A percentile compares a stretch with the other conserved stretches of the same genome.
Conservation (phyloP, 1,140 invertebrate species). For the Dreissena polymorpha region DNA sequence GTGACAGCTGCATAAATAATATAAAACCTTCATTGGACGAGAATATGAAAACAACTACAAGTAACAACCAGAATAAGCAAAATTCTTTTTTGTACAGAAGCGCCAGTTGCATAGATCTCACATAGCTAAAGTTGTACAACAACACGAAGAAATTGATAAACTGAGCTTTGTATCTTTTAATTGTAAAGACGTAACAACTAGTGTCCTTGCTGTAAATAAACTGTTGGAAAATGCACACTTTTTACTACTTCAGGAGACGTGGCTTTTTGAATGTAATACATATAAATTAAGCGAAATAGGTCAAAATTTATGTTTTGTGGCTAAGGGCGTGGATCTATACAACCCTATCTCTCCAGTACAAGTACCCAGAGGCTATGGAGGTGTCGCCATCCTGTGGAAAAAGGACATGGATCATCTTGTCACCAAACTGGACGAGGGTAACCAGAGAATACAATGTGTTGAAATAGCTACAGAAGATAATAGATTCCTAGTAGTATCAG, state of each 20-base stretch:
- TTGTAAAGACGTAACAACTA: neutral
- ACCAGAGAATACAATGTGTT: conserved; percentile 14
- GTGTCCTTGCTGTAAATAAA: conserved; percentile 10
- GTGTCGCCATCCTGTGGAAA: conserved; percentile 31
- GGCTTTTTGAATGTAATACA: too few species aligned
- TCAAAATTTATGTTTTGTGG: conserved; percentile 3
- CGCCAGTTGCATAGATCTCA: too few species aligned
- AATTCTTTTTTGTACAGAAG: too few species aligned
- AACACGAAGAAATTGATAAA: too few species aligned
- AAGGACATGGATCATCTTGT: conserved; percentile 19
- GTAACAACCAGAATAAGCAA: too few species aligned
- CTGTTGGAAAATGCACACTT: conserved; percentile 2
- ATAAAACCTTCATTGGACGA: too few species aligned
- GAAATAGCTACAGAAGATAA: neutral
- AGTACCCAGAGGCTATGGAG: conserved; percentile 44
- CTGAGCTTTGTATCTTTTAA: too few species aligned
- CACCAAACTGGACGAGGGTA: neutral
- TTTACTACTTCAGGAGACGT: neutral
- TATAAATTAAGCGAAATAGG: conserved; percentile 4
- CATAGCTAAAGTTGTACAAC: too few species aligned
- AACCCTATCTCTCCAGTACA: conserved; percentile 22
- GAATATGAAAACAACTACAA: too few species aligned
- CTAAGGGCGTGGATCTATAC: conserved; percentile 9
- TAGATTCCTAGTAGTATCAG: too few species aligned
- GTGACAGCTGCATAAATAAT: too few species aligned